Percentiles rank a stretch among this genome's conserved stretches.
phyloP scores from a whole-genome alignment of 2,888 invertebrate genomes.

The Folsomia manolachei region DNA sequence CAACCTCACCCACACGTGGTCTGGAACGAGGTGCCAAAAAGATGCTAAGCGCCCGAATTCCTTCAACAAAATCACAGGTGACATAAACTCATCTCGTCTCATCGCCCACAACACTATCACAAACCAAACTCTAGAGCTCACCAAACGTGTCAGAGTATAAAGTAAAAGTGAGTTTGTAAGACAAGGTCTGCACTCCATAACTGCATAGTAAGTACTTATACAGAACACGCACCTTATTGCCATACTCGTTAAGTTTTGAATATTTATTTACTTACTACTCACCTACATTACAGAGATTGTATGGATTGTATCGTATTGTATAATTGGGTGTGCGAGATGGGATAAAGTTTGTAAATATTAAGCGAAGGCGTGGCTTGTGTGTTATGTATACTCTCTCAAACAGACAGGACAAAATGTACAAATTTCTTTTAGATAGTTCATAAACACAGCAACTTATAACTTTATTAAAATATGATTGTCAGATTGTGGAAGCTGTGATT shows the following conservation, averaged over 20 bases:
- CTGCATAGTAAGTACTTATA: not conserved
- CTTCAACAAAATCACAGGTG: not conserved
- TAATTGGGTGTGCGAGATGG: too few relatives aligned
- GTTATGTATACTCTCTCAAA: too few relatives aligned
- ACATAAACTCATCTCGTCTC: not conserved
- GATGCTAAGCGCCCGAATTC: not conserved
- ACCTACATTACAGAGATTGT: not conserved
- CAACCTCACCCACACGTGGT: not conserved
- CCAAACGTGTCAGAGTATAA: not conserved
- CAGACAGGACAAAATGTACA: too few relatives aligned
- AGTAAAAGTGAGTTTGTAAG: not conserved
- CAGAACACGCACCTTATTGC: not conserved
- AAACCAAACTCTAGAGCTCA: too few relatives aligned
- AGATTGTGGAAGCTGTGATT: too few relatives aligned
- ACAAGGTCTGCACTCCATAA: slow-evolving; percentile 4
- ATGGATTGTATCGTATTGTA: not conserved
- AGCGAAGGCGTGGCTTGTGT: not conserved
- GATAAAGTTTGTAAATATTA: not conserved
- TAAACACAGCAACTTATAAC: too few relatives aligned
- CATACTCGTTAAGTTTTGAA: not conserved
- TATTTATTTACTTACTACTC: not conserved
- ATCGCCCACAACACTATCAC: not conserved
- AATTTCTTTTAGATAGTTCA: too few relatives aligned
- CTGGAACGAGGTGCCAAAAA: not conserved
- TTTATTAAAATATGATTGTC: too few relatives aligned